Evolutionary conservation across 1,140 invertebrate genomes (phyloP), one percentile per base, ranked within the genome.

Genomic region (Drosophila suzukii): DNA sequence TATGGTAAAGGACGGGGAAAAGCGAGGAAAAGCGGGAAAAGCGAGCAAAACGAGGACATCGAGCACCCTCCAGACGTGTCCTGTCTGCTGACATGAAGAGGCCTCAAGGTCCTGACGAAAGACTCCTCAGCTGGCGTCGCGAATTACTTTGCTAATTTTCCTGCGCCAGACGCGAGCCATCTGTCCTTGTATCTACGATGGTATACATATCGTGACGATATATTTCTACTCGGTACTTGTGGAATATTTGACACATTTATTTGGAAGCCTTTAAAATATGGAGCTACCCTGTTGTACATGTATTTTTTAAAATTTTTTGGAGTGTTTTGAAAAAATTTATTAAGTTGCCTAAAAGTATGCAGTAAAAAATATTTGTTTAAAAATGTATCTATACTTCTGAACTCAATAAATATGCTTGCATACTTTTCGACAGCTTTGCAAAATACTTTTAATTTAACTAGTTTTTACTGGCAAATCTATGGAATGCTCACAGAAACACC

Each of bases 61-160:
- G 58, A 55, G 27, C 59, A 51, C 60, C 65, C 60, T 34, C 34
- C 60, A 50, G 60, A 60, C 51, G 58, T 30, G 54, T 47, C 57
- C 43, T 58, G 60, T 73, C 66, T 80, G 70, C n/a, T 41, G 53
- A 44, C 53, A 58, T 59, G 44, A 56, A 73, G 70, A 71, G 70
- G 70, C 59, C 65, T 55, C 58, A 68, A 68, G 75, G 50, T 62
- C 55, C 49, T 76, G 53, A 65, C 50, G 60, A 67, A 53, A 32
- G 17, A 17, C 59, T 49, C 51, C 38, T 56, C 62, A 71, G 66
- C 44, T 67, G 78, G 47, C 68, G 79, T 75, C 73, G 55, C 66
- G 70, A 78, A 86, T 81, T 86, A 63, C 74, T 78, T 63, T 61
- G 68, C 78, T 82, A 78, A 81, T 86, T 85, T 81, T 63, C 60